Evolutionary conservation across 2,113 vertebrate genomes (phyloP).

Genomic region (Chaetorhynchus papuensis): DNA sequence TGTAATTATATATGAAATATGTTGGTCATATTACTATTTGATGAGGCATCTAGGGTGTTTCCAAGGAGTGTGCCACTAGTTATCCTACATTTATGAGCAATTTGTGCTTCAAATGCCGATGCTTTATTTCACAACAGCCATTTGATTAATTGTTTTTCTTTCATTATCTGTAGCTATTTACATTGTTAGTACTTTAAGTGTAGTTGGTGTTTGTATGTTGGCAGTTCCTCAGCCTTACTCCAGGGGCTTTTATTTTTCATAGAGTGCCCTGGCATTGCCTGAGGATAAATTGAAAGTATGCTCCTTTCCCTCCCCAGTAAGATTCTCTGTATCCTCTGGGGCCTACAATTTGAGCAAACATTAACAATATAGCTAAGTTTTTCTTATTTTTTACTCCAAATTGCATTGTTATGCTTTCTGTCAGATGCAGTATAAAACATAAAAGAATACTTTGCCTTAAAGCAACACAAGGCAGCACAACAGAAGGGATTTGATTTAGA

Average conservation of each 20-base stretch:
- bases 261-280: slow-evolving; percentile 73
- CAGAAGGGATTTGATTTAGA: neutral
- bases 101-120: slow-evolving; percentile 64
- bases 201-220: neutral
- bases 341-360: slow-evolving; percentile 70
- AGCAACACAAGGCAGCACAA: neutral
- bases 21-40: neutral
- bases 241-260: slow-evolving; percentile 59
- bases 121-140: slow-evolving; percentile 80
- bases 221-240: slow-evolving; percentile 79
- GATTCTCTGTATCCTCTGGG: slow-evolving; percentile 61
- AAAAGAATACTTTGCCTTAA: neutral
- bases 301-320: slow-evolving; percentile 66
- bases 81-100: neutral
- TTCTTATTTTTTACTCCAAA: neutral
- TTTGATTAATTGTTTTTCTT: slow-evolving; percentile 68
- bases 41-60: neutral
- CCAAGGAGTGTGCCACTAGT: neutral
- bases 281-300: slow-evolving; percentile 71
- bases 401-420: neutral
- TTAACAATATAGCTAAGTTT: neutral
- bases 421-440: neutral
- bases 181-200: neutral
- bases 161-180: neutral
- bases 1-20: neutral